These are phyloP conservation scores for Harpagus bidentatus DNA, from an alignment of 2,113 vertebrate species.

Conservation along the genomic window DNA sequence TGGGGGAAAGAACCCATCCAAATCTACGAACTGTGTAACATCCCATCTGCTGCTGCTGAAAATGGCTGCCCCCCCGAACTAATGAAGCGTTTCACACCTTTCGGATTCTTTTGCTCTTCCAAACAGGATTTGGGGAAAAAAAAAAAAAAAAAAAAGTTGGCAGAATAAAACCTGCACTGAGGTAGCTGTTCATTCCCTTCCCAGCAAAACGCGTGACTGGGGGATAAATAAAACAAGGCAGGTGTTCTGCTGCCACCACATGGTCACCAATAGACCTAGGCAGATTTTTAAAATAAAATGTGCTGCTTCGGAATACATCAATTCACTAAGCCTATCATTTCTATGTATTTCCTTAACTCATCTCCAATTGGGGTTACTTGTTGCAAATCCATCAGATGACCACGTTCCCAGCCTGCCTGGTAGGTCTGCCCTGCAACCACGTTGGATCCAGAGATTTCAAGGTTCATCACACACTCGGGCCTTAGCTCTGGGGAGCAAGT, in stretches of 20 bases:
- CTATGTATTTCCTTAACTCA: background rate
- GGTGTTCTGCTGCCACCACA: conserved; percentile 31
- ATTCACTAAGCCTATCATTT: background rate
- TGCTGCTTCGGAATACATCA: background rate
- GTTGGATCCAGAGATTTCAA: background rate
- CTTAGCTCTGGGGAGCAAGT: background rate
- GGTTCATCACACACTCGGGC: background rate
- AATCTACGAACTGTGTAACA: background rate
- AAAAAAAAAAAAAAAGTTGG: background rate
- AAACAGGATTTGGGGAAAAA: background rate
- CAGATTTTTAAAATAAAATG: background rate
- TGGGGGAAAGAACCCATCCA: background rate
- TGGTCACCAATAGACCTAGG: background rate
- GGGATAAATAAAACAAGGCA: background rate
- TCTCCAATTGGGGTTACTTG: background rate
- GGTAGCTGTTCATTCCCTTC: background rate
- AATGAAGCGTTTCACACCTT: background rate
- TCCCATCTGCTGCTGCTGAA: background rate
- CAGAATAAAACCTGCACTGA: background rate
- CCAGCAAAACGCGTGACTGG: background rate
- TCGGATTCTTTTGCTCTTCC: background rate
- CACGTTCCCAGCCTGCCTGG: background rate
- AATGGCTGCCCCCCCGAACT: background rate
- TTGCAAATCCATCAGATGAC: background rate
- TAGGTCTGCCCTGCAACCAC: background rate